Evolutionary conservation across 2,888 invertebrate genomes (phyloP).

Genomic region (Rotaria magnacalcarata): DNA sequence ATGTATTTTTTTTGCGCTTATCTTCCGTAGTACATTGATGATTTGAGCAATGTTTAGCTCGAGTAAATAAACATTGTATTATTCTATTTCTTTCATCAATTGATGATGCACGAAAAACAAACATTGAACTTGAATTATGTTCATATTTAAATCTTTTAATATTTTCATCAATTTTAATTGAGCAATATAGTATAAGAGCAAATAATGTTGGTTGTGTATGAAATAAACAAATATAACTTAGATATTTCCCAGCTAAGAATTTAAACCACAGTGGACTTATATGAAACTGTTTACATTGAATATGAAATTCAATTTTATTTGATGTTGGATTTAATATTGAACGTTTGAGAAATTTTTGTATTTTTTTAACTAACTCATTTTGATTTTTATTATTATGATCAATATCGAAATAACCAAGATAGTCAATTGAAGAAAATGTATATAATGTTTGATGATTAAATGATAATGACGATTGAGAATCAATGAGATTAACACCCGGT

Average conservation of each 20-base stretch:
- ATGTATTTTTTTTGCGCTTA: not conserved
- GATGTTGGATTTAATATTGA: not conserved
- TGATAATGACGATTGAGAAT: not conserved
- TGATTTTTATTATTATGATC: slow-evolving; percentile 21
- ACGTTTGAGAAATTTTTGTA: slow-evolving; percentile 19
- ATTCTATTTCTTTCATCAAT: slow-evolving; percentile 5
- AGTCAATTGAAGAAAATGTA: slow-evolving; percentile 10
- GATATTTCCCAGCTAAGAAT: slow-evolving; percentile 10
- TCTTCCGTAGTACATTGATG: not conserved
- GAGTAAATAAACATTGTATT: not conserved
- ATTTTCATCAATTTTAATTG: slow-evolving; percentile 6
- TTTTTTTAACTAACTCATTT: not conserved
- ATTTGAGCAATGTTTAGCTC: not conserved
- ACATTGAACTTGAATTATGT: slow-evolving; percentile 18
- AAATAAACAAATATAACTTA: slow-evolving; percentile 13
- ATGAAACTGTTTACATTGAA: slow-evolving; percentile 13
- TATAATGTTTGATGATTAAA: slow-evolving; percentile 22
- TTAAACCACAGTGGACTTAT: not conserved
- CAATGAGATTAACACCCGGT: slow-evolving; percentile 3
- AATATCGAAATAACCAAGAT: not conserved
- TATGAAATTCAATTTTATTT: not conserved
- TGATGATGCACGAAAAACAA: slow-evolving; percentile 2
- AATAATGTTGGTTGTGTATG: slow-evolving; percentile 17
- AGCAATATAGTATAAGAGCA: not conserved
- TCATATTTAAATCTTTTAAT: not conserved